Percentiles rank a stretch among this genome's conserved stretches.
Conservation (phyloP, 2,797 vertebrate species). For the Choloepus didactylus region DNA sequence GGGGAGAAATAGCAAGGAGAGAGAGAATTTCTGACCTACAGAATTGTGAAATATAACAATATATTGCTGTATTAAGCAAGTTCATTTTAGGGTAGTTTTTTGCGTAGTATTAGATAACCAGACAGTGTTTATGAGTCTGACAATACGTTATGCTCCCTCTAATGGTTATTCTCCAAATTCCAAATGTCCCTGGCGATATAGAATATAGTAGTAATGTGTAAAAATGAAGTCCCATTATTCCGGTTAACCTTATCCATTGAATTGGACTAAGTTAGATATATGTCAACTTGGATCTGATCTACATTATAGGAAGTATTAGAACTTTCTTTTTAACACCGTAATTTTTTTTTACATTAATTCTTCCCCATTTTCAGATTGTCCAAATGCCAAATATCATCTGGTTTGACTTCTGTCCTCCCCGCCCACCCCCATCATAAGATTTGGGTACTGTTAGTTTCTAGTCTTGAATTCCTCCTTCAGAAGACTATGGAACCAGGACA, state of each 20-base stretch:
- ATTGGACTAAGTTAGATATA: slow-evolving; percentile 1
- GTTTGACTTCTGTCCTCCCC: background rate
- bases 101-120: background rate
- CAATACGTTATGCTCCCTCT: background rate
- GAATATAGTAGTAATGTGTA: background rate
- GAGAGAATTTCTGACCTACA: slow-evolving; percentile 5
- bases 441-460: background rate
- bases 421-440: background rate
- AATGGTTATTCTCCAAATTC: slow-evolving; percentile 24
- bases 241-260: background rate
- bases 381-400: background rate
- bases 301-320: slow-evolving; percentile 9
- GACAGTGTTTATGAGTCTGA: background rate
- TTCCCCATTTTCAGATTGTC: background rate
- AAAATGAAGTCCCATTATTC: slow-evolving; percentile 18
- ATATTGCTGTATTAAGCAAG: background rate
- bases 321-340: background rate
- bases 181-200: background rate
- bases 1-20: background rate
- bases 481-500: background rate
- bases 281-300: background rate
- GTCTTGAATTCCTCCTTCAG: background rate
- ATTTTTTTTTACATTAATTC: background rate
- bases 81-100: background rate
- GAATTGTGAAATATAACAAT: background rate